Conservation (phyloP, 2,888 invertebrate genomes). For the Agrochola macilenta region DNA sequence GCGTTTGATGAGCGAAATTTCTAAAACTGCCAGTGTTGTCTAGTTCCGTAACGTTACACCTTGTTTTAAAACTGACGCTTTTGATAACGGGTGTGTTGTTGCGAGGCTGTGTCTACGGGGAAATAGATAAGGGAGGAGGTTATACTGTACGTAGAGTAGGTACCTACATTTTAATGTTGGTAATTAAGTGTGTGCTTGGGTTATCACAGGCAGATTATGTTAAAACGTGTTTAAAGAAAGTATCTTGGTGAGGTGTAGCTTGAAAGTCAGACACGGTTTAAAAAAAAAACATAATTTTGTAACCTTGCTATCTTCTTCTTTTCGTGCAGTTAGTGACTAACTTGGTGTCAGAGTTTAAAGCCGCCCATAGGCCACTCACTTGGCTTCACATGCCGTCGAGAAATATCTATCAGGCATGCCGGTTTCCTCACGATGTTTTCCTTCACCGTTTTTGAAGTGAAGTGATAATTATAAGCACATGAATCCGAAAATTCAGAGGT, state of each 20-base stretch:
- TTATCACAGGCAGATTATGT: not conserved
- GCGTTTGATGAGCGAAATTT: constrained; percentile 55
- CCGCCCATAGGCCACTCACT: too few relatives aligned
- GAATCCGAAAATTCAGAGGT: too few relatives aligned
- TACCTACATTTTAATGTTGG: not conserved
- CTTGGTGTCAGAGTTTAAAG: too few relatives aligned
- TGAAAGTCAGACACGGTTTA: not conserved
- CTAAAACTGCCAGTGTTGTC: constrained; percentile 37
- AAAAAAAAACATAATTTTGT: too few relatives aligned
- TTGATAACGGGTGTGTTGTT: constrained; percentile 5
- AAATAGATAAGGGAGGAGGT: not conserved
- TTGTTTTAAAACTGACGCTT: constrained; percentile 8
- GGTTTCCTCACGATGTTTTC: too few relatives aligned
- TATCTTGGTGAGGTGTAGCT: not conserved
- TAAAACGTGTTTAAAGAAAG: not conserved
- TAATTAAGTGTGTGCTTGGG: not conserved
- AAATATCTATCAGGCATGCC: too few relatives aligned
- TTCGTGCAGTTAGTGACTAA: too few relatives aligned
- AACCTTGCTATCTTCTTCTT: too few relatives aligned
- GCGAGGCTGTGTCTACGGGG: not conserved
- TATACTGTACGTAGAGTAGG: not conserved
- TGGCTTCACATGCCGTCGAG: too few relatives aligned
- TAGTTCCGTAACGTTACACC: constrained; percentile 10
- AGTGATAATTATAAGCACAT: too few relatives aligned
- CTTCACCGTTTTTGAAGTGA: too few relatives aligned